Conservation (phyloP, 2,888 invertebrate genomes). For the Luperina testacea region DNA sequence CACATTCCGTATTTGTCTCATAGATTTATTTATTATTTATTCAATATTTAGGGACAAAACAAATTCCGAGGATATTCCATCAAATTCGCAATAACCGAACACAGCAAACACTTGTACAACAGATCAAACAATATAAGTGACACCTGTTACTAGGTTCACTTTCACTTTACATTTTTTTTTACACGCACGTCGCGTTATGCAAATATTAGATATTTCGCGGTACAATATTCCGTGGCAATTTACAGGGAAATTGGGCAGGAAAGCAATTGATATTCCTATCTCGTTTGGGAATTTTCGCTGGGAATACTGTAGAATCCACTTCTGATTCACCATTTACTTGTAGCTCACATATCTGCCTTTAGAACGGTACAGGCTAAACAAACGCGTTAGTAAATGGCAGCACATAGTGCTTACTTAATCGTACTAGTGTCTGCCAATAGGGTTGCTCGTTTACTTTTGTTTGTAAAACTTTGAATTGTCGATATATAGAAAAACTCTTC, state of each 20-base stretch:
- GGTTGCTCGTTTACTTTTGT: slow-evolving; percentile 43
- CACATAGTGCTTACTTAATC: slow-evolving; percentile 60
- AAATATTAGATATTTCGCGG: slow-evolving; percentile 84
- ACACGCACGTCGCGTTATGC: slow-evolving; percentile 77
- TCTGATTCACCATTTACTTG: slow-evolving; percentile 81
- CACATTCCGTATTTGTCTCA: slow-evolving; percentile 40
- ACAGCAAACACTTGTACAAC: slow-evolving; percentile 71
- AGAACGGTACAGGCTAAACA: slow-evolving; percentile 69
- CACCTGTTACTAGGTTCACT: slow-evolving; percentile 84
- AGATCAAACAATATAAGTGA: slow-evolving; percentile 80
- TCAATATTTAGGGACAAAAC: slow-evolving; percentile 29
- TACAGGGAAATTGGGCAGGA: slow-evolving; percentile 86
- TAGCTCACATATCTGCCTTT: slow-evolving; percentile 67
- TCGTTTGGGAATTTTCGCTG: slow-evolving; percentile 85
- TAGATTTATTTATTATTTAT: slow-evolving; percentile 34
- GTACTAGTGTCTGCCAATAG: slow-evolving; percentile 48
- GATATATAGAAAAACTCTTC: slow-evolving; percentile 23
- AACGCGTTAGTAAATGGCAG: slow-evolving; percentile 57
- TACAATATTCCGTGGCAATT: slow-evolving; percentile 86
- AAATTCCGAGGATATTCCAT: slow-evolving; percentile 62
- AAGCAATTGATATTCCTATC: slow-evolving; percentile 87
- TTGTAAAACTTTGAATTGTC: slow-evolving; percentile 44
- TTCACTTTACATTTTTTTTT: slow-evolving; percentile 82
- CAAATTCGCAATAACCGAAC: slow-evolving; percentile 67
- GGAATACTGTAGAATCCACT: slow-evolving; percentile 80